phyloP scores from a whole-genome alignment of 2,797 vertebrate genomes.

The Brachymystax lenok region DNA sequence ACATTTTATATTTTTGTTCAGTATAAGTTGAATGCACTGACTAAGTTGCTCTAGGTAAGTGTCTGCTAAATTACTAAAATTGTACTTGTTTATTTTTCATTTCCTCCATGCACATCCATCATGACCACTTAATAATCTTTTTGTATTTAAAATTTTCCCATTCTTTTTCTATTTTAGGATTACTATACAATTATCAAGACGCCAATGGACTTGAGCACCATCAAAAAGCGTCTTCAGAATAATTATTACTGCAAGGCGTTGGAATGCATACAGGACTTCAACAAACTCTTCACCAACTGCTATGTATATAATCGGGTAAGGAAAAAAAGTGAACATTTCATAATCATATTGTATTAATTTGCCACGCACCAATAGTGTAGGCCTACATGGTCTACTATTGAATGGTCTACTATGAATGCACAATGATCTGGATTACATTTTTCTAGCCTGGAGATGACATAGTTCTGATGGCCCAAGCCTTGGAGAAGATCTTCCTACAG shows the following conservation, averaged over 20 bases:
- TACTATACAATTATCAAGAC: constrained; percentile 91
- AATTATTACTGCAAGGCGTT: constrained; percentile 86
- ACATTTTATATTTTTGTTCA: too few species aligned
- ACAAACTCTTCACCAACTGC: constrained; percentile 93
- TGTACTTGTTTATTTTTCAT: background rate
- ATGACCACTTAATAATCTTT: constrained; percentile 1
- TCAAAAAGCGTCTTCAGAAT: constrained; percentile 89
- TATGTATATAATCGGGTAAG: constrained; percentile 92
- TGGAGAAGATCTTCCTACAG: constrained; percentile 88
- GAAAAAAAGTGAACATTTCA: background rate
- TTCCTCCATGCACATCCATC: too few species aligned
- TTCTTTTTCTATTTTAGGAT: constrained; percentile 76
- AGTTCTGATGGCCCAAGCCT: constrained; percentile 89
- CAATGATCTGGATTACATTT: constrained; percentile 28
- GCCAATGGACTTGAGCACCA: constrained; percentile 92
- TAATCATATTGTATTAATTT: too few species aligned
- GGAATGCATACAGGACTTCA: constrained; percentile 90
- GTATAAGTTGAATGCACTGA: background rate
- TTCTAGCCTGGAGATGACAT: constrained; percentile 88
- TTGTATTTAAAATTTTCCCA: background rate
- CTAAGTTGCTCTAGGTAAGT: background rate
- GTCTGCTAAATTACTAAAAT: background rate
- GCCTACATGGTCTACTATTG: background rate
- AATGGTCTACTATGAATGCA: background rate
- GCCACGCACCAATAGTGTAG: background rate